Conservation (phyloP, 2,888 invertebrate genomes). For the Drosophila mulleri region DNA sequence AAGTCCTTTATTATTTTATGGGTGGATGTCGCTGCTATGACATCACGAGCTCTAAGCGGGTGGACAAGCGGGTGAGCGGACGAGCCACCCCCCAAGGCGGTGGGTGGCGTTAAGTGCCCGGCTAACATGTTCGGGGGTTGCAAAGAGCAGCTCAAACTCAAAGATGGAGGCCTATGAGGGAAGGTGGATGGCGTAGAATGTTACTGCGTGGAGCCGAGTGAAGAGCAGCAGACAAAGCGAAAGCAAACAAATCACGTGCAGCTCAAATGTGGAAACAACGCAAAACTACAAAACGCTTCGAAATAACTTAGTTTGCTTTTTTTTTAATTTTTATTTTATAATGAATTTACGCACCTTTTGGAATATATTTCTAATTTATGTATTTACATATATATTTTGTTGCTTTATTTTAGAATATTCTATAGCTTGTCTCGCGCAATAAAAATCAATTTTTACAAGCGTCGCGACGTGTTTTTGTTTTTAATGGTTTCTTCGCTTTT, state of each 20-base stretch:
- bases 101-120: conserved; percentile 33
- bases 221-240: conserved; percentile 41
- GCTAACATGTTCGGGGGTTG: conserved; percentile 53
- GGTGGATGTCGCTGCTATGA: conserved; percentile 59
- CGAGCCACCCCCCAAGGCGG: conserved; percentile 25
- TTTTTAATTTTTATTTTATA: conserved; percentile 1
- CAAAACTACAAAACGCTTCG: neutral
- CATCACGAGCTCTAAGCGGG: conserved; percentile 63
- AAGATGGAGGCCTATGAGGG: conserved; percentile 31
- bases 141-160: conserved; percentile 38
- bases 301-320: no score
- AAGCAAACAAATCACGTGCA: conserved; percentile 67
- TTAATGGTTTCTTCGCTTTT: conserved; percentile 42
- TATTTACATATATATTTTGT: conserved; percentile 34
- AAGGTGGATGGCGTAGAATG: conserved; percentile 19
- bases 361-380: conserved; percentile 25
- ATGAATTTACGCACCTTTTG: conserved; percentile 47
- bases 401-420: conserved; percentile 28
- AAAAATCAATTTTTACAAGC: conserved; percentile 76
- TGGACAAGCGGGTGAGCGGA: conserved; percentile 8
- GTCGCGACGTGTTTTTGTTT: conserved; percentile 60
- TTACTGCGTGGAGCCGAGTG: conserved; percentile 28
- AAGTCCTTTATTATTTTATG: conserved; percentile 62
- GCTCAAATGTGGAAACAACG: conserved; percentile 35
- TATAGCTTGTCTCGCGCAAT: conserved; percentile 56